These are phyloP conservation scores for Parelbella ahira DNA, from an alignment of 2,888 invertebrate species.

Conservation along the genomic window DNA sequence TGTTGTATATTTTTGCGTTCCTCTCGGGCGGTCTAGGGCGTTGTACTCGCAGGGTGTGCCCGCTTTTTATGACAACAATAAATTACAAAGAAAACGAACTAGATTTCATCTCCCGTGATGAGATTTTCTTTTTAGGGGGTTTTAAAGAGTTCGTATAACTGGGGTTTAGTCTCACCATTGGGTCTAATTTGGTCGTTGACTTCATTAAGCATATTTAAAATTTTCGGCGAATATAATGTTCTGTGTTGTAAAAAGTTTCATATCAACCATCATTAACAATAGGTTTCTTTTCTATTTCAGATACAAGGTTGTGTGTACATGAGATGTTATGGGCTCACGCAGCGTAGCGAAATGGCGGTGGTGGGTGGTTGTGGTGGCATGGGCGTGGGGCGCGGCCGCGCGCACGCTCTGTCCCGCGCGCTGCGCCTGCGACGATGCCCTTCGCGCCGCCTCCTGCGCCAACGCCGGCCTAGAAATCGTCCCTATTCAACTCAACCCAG, in stretches of 20 bases:
- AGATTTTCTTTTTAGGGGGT: conserved; percentile 45
- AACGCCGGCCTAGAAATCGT: conserved; percentile 90
- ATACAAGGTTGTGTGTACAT: conserved; percentile 64
- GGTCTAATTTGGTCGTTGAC: conserved; percentile 15
- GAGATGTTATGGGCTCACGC: conserved; percentile 78
- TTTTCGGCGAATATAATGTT: too few relatives aligned
- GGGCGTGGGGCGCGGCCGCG: conserved; percentile 76
- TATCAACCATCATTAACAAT: background rate
- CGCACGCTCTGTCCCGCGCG: conserved; percentile 88
- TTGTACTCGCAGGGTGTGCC: conserved; percentile 50
- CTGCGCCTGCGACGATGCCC: conserved; percentile 90
- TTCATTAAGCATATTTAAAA: background rate
- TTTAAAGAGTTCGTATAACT: conserved; percentile 29
- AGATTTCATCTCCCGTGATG: conserved; percentile 53
- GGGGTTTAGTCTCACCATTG: conserved; percentile 8
- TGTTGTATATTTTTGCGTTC: conserved; percentile 65
- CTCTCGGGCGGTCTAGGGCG: conserved; percentile 44
- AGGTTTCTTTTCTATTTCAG: conserved; percentile 52
- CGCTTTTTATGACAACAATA: conserved; percentile 62
- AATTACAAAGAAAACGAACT: conserved; percentile 61
- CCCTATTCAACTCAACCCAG: conserved; percentile 94
- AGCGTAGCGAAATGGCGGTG: conserved; percentile 75
- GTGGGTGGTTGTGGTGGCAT: conserved; percentile 76
- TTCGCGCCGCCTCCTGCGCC: conserved; percentile 87
- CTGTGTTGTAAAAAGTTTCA: too few relatives aligned